phyloP scores from a whole-genome alignment of 2,113 vertebrate species.

The Brachirus orientalis region DNA sequence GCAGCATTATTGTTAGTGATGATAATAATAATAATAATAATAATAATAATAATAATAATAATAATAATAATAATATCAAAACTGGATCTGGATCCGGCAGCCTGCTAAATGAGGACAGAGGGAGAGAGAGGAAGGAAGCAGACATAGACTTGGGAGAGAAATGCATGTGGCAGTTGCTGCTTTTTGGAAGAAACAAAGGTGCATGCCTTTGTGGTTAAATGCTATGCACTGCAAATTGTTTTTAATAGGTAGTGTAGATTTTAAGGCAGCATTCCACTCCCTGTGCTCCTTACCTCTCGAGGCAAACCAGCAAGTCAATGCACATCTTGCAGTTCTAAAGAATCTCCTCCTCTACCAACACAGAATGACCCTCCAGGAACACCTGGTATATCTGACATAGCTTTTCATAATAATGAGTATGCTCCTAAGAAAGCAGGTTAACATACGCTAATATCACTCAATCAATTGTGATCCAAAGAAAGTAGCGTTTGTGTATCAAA shows the following conservation, averaged over 20 bases:
- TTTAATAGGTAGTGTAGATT: neutral
- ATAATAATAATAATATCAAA: no score
- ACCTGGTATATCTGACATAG: neutral
- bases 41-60: no score
- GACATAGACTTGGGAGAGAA: no score
- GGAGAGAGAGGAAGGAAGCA: no score
- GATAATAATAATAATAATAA: no score
- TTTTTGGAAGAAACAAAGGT: neutral
- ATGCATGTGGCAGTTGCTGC: neutral
- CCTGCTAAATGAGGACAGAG: no score
- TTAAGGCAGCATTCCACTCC: constrained; percentile 30
- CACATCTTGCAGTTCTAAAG: constrained; percentile 66
- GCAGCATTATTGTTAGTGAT: no score
- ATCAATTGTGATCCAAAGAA: no score
- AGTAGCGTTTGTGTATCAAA: no score
- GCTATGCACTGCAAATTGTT: constrained; percentile 7
- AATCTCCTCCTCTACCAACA: constrained; percentile 46
- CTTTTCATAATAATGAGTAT: constrained; percentile 3
- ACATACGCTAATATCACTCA: no score
- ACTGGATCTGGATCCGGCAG: no score
- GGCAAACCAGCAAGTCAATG: constrained; percentile 66
- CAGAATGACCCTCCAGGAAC: constrained; percentile 21
- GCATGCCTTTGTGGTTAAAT: neutral
- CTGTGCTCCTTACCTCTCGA: constrained; percentile 22
- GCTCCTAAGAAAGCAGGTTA: no score